phyloP scores from a whole-genome alignment of 2,888 invertebrate species.

The Limenitis camilla region DNA sequence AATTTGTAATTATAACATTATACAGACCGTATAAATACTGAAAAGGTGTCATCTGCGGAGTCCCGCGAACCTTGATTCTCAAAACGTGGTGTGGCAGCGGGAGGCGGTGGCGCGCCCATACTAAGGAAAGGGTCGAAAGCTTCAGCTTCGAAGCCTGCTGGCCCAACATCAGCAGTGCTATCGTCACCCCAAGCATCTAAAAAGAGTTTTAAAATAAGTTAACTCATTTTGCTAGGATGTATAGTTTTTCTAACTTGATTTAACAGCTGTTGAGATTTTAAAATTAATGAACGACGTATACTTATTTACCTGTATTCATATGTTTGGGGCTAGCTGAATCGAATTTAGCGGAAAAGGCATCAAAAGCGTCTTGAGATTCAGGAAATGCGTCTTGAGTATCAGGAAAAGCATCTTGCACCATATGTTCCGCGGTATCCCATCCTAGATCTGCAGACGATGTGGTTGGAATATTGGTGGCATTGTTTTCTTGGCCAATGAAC shows the following conservation, averaged over 20 bases:
- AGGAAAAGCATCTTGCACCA: conserved; percentile 48
- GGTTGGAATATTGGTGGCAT: conserved; percentile 22
- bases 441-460: conserved; percentile 36
- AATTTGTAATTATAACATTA: background rate
- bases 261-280: background rate
- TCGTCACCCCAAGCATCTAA: conserved; percentile 60
- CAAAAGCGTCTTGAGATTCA: conserved; percentile 76
- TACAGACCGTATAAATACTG: conserved; percentile 78
- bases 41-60: conserved; percentile 86
- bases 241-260: too few relatives aligned
- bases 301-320: conserved; percentile 47
- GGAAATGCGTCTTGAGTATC: conserved; percentile 51
- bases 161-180: conserved; percentile 36
- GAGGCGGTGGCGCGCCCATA: conserved; percentile 83
- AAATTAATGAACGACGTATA: background rate
- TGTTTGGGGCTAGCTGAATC: conserved; percentile 77
- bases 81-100: conserved; percentile 78
- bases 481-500: conserved; percentile 24
- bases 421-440: conserved; percentile 44
- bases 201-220: background rate
- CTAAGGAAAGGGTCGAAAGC: conserved; percentile 87
- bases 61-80: conserved; percentile 81
- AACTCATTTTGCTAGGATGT: background rate
- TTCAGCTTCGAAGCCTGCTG: conserved; percentile 81
- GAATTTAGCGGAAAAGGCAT: conserved; percentile 92